Percentiles rank a stretch among this genome's conserved stretches.
These are phyloP conservation scores for Phaetusa simplex DNA, from an alignment of 2,113 vertebrate species.

Conservation along the genomic window DNA sequence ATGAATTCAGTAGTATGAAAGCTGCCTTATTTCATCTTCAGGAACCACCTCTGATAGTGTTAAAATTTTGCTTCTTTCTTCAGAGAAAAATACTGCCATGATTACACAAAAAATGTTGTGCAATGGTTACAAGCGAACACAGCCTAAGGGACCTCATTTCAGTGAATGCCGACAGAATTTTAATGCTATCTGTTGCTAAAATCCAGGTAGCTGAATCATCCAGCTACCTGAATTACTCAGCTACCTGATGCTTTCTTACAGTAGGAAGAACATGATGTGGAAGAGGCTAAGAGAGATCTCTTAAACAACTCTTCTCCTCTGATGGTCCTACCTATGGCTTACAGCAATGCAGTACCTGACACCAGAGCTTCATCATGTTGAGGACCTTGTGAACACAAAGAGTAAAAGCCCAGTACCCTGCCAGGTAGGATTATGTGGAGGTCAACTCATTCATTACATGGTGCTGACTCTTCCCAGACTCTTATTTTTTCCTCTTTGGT, in stretches of 20 bases:
- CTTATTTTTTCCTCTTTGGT: background rate
- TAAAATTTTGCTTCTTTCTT: constrained; percentile 1
- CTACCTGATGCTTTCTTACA: background rate
- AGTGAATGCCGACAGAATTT: background rate
- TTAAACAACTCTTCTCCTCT: background rate
- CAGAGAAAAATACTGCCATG: background rate
- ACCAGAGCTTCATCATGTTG: background rate
- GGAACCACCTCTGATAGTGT: background rate
- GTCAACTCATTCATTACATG: background rate
- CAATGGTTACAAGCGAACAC: background rate
- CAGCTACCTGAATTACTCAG: background rate
- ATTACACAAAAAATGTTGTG: background rate
- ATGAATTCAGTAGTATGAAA: constrained; percentile 8
- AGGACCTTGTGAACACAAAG: background rate
- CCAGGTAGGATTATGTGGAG: background rate
- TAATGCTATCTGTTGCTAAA: background rate
- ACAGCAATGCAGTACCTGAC: background rate
- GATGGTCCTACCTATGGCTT: background rate
- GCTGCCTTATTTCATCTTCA: background rate
- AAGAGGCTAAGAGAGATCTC: background rate
- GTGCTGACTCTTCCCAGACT: background rate
- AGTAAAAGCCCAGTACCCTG: background rate
- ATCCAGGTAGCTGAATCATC: background rate
- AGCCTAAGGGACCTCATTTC: background rate
- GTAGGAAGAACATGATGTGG: background rate